Evolutionary conservation across 1,140 invertebrate species (phyloP).

Genomic region (Drosophila nigromelanica): DNA sequence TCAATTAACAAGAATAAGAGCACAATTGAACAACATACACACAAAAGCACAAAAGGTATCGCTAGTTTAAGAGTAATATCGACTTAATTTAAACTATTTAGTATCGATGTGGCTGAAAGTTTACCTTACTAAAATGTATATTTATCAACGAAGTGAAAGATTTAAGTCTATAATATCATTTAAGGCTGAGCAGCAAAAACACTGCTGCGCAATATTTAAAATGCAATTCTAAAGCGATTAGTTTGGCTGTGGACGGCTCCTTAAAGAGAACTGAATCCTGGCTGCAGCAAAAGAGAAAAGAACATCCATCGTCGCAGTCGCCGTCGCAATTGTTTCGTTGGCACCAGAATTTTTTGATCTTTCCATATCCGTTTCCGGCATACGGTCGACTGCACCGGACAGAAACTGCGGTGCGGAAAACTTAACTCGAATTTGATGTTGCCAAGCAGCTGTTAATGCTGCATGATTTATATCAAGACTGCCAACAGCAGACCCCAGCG

Average conservation of each 20-base stretch:
- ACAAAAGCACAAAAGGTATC: not conserved
- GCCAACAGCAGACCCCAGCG: slow-evolving; percentile 26
- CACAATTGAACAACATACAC: not conserved
- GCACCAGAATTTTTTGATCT: slow-evolving; percentile 50
- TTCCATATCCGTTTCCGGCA: slow-evolving; percentile 51
- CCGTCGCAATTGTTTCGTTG: slow-evolving; percentile 58
- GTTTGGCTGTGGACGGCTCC: slow-evolving; percentile 54
- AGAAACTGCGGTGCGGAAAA: slow-evolving; percentile 55
- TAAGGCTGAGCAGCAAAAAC: slow-evolving; percentile 18
- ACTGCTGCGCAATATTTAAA: slow-evolving; percentile 69
- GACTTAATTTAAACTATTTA: no score
- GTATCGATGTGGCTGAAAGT: no score
- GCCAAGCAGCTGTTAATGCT: slow-evolving; percentile 74
- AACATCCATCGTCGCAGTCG: not conserved
- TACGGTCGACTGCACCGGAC: slow-evolving; percentile 42
- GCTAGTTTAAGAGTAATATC: no score
- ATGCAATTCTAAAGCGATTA: slow-evolving; percentile 73
- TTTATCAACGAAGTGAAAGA: no score
- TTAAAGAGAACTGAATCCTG: slow-evolving; percentile 7
- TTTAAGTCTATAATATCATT: no score
- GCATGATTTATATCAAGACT: slow-evolving; percentile 65
- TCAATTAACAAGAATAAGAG: slow-evolving; percentile 14
- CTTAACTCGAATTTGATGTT: slow-evolving; percentile 76
- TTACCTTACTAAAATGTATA: no score
- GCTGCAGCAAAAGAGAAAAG: slow-evolving; percentile 5